A percentile compares a stretch with the other conserved stretches of the same genome.
Conservation (phyloP, 1,140 invertebrate genomes). For the Papilio glaucus region DNA sequence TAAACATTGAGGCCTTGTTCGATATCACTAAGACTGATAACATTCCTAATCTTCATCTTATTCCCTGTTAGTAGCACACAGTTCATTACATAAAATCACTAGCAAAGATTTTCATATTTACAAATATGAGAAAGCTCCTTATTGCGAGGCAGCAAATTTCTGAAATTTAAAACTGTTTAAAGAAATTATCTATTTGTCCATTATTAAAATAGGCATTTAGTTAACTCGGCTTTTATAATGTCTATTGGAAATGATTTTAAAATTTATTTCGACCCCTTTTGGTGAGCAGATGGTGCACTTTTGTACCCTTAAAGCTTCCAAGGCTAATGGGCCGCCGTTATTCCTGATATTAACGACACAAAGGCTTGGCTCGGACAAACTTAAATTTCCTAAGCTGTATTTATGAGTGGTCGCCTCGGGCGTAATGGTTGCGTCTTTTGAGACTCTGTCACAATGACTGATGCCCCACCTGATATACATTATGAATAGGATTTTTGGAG, state of each 20-base stretch:
- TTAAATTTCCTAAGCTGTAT: conserved; percentile 36
- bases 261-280: background rate
- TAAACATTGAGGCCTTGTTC: too few relatives aligned
- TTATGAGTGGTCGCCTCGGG: conserved; percentile 20
- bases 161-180: too few relatives aligned
- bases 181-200: too few relatives aligned
- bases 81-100: too few relatives aligned
- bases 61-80: too few relatives aligned
- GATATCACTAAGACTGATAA: too few relatives aligned
- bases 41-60: too few relatives aligned
- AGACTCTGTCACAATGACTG: conserved; percentile 29
- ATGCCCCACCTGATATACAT: conserved; percentile 20
- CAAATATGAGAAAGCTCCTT: too few relatives aligned
- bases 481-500: conserved; percentile 1
- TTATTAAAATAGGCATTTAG: too few relatives aligned
- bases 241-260: background rate
- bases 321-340: conserved; percentile 27
- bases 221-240: too few relatives aligned
- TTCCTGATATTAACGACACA: conserved; percentile 34
- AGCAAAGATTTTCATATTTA: too few relatives aligned
- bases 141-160: too few relatives aligned
- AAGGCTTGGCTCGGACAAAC: conserved; percentile 11
- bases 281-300: background rate
- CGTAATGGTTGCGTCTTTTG: conserved; percentile 20
- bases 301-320: conserved; percentile 21